Evolutionary conservation across 2,797 vertebrate species (phyloP).

Genomic region (Limnodromus scolopaceus): DNA sequence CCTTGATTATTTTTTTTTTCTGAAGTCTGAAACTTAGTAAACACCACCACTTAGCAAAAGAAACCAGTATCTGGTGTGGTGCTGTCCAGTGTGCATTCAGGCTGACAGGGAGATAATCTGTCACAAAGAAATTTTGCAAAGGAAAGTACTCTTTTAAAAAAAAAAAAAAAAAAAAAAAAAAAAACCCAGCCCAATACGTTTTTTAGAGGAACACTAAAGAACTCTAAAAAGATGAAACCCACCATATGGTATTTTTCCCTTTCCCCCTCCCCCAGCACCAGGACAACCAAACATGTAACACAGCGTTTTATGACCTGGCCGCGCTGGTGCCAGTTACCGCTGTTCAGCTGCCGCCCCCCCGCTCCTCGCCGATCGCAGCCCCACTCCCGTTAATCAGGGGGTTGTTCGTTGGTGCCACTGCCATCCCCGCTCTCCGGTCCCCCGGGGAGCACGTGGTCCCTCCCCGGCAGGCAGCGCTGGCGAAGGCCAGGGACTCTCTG

Average conservation of each 20-base stretch:
- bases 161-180: not conserved
- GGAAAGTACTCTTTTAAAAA: not conserved
- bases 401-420: not conserved
- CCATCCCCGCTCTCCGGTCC: not conserved
- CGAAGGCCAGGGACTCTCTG: not conserved
- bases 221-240: constrained; percentile 29
- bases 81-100: not conserved
- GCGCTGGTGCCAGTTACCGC: constrained; percentile 5
- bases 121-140: not conserved
- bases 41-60: not conserved
- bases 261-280: not conserved
- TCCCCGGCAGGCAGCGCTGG: not conserved
- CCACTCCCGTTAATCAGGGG: constrained; percentile 54
- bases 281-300: not conserved
- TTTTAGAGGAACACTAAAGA: constrained; percentile 20
- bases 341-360: constrained; percentile 11
- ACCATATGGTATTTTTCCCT: constrained; percentile 41
- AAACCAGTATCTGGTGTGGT: not conserved
- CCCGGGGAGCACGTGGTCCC: not conserved
- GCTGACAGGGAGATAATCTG: not conserved
- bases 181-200: not conserved
- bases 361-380: constrained; percentile 36
- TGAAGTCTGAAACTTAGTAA: not conserved
- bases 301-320: constrained; percentile 23
- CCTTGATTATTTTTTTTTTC: not conserved